Evolutionary conservation across 2,113 vertebrate species (phyloP).

Genomic region (Todiramphus chloris): DNA sequence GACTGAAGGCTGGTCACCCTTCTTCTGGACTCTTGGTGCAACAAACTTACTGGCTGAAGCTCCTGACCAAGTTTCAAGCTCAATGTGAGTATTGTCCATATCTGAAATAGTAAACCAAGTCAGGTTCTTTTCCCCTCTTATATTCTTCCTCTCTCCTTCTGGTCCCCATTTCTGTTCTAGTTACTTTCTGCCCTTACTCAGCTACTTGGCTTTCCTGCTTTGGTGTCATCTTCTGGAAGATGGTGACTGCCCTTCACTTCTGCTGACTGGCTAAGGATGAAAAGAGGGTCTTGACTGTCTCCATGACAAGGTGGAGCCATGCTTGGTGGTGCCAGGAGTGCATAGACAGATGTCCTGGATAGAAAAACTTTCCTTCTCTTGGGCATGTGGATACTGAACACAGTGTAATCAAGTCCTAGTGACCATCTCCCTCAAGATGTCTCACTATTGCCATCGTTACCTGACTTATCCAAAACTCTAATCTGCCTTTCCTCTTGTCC

Average conservation of each 20-base stretch:
- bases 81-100: background rate
- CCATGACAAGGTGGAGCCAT: background rate
- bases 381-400: background rate
- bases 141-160: background rate
- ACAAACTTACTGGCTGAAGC: background rate
- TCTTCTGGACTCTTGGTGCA: background rate
- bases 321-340: background rate
- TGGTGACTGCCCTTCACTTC: background rate
- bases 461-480: background rate
- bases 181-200: background rate
- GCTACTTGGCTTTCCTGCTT: background rate
- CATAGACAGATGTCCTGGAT: background rate
- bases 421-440: too few relatives aligned
- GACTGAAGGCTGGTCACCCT: background rate
- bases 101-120: background rate
- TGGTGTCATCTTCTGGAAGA: fast-evolving
- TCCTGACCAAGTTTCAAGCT: background rate
- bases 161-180: background rate
- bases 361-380: background rate
- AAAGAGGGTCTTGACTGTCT: background rate
- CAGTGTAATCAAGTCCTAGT: background rate
- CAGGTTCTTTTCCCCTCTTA: background rate
- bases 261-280: background rate
- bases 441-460: fast-evolving
- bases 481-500: background rate